Evolutionary conservation across 2,888 invertebrate genomes (phyloP).

Genomic region (Ochropacha duplaris): DNA sequence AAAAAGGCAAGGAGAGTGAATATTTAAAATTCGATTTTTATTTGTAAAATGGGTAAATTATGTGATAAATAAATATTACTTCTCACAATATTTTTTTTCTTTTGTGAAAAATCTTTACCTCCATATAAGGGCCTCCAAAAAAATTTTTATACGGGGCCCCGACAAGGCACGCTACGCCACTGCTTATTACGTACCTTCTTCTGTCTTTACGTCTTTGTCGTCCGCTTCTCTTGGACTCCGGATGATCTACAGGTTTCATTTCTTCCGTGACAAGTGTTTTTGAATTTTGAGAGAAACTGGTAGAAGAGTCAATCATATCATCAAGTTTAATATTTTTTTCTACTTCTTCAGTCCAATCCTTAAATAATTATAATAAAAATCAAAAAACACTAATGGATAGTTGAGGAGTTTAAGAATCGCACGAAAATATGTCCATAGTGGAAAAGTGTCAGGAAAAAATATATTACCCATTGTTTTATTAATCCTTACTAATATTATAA

Average conservation of each 20-base stretch:
- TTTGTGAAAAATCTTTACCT: too few relatives aligned
- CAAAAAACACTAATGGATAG: constrained; percentile 1
- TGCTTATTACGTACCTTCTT: constrained; percentile 59
- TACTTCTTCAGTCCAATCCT: constrained; percentile 81
- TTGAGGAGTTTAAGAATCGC: neutral
- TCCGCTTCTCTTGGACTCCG: constrained; percentile 65
- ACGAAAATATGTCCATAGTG: neutral
- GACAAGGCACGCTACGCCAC: too few relatives aligned
- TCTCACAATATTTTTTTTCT: too few relatives aligned
- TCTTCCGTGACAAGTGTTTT: constrained; percentile 56
- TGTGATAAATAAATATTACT: too few relatives aligned
- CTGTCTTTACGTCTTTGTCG: constrained; percentile 66
- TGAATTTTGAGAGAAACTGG: constrained; percentile 61
- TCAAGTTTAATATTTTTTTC: constrained; percentile 76
- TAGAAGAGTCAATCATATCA: constrained; percentile 63
- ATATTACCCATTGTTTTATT: too few relatives aligned
- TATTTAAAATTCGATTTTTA: too few relatives aligned
- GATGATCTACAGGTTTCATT: constrained; percentile 50
- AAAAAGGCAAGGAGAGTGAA: too few relatives aligned
- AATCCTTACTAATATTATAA: too few relatives aligned
- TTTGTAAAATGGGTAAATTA: too few relatives aligned
- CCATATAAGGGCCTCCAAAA: too few relatives aligned
- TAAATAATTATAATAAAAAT: constrained; percentile 12
- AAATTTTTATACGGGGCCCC: too few relatives aligned
- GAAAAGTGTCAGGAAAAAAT: too few relatives aligned